phyloP scores from a whole-genome alignment of 2,113 vertebrate species.

The Castor canadensis region DNA sequence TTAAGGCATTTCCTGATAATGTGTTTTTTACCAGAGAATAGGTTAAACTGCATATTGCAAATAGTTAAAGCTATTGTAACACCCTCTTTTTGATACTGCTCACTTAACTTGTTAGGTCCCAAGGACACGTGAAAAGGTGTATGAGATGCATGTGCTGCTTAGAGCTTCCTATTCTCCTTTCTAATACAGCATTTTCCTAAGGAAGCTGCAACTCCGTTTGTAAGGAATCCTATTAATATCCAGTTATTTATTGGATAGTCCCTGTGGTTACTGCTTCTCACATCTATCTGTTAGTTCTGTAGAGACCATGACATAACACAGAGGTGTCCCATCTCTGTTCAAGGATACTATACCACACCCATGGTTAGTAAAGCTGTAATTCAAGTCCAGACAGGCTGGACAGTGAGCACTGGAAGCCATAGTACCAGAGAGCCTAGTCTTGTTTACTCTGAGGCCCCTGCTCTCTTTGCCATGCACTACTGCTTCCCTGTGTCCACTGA shows the following conservation, averaged over 20 bases:
- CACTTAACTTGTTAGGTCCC: background rate
- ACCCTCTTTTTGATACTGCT: background rate
- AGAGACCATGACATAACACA: background rate
- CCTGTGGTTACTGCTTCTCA: background rate
- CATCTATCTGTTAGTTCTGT: background rate
- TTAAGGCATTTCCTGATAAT: background rate
- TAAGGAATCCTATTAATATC: conserved; percentile 28
- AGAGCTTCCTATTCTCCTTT: background rate
- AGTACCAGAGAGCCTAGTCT: background rate
- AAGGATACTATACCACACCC: no score
- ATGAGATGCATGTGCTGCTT: background rate
- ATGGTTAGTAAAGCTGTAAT: background rate
- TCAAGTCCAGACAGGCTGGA: background rate
- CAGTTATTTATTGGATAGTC: background rate
- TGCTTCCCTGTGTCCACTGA: background rate
- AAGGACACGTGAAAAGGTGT: conserved; percentile 9
- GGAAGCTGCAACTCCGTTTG: background rate
- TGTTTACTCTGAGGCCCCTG: background rate
- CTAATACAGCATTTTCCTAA: background rate
- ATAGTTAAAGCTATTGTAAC: background rate
- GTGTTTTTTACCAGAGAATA: background rate
- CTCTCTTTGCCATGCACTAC: background rate
- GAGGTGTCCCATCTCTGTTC: background rate
- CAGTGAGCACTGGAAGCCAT: background rate
- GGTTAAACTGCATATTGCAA: background rate